Base-by-base conservation (phyloP, 2,888 invertebrate species). In the Elegia similella region DNA sequence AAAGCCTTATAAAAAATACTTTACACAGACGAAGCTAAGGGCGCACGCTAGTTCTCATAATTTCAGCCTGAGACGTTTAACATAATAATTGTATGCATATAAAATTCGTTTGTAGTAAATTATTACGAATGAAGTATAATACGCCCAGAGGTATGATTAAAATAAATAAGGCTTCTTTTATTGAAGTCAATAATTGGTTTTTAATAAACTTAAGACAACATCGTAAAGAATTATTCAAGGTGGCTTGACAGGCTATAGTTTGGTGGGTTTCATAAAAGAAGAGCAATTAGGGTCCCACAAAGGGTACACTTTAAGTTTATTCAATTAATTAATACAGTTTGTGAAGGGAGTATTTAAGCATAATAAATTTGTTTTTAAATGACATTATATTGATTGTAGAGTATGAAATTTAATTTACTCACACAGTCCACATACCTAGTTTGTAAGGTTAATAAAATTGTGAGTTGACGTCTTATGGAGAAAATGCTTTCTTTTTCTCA, bases 101-200 rank as follows among this genome's bases (percentile, higher is more conserved):
- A 65, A 67, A 71, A 70, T 66, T 63, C 72, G 57, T 66, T 48
- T 58, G 56, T 23, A 52, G 53, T 55, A 56, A 56, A 54, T 60
- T 66, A 56, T 57, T 55, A 55, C 48, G 56, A 62, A 67, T 64
- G 52, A 57, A 56, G 57, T 64, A 66, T 67, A 69, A 68, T 68
- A 66, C 56, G 70, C 75, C 74, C 63, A 52, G 62, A 75, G 80
- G 75, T 67, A 74, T 66, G 71, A 77, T 82, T 82, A 82, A 59
- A 69, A 74, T 70, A 65, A 64, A 65, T 61, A 63, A 63, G 65
- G 73, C 23, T 70, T 67, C 67, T 72, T 78, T 78, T 79, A 81
- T 83, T 75, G 76, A 73, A 75, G 73, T 69, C 76, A 77, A 83
- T 83, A 85, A 84, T 83, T 82, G 76, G 77, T 73, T 80, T 84